Percentiles rank a stretch among this genome's conserved stretches.
phyloP scores from a whole-genome alignment of 2,113 vertebrate genomes.

The Mustela lutreola region DNA sequence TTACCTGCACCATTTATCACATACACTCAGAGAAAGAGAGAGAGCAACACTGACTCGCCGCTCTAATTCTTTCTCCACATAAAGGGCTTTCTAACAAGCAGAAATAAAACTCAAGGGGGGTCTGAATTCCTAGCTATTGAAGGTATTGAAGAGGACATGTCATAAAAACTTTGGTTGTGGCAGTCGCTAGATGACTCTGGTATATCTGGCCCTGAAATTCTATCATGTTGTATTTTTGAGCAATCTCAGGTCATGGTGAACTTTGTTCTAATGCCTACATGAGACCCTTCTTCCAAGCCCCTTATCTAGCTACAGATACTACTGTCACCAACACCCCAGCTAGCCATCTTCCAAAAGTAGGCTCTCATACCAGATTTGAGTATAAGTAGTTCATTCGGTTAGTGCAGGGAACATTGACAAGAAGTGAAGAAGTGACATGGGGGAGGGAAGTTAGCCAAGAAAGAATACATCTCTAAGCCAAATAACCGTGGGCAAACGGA shows the following conservation, averaged over 20 bases:
- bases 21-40: neutral
- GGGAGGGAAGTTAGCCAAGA: neutral
- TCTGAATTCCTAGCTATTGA: neutral
- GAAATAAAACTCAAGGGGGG: neutral
- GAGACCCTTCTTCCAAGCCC: neutral
- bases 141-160: neutral
- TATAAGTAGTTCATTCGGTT: neutral
- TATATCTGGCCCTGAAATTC: neutral
- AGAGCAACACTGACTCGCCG: neutral
- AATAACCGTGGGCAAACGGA: neutral
- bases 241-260: neutral
- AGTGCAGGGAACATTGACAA: neutral
- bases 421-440: neutral
- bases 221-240: neutral
- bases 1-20: neutral
- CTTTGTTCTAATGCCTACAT: neutral
- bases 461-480: neutral
- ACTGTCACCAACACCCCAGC: neutral
- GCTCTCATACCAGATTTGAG: neutral
- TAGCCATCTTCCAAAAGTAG: neutral
- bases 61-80: neutral
- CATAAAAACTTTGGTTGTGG: neutral
- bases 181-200: neutral
- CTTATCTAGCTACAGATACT: neutral
- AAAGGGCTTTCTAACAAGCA: neutral